phyloP scores from a whole-genome alignment of 2,113 vertebrate genomes.

The Nothobranchius furzeri region DNA sequence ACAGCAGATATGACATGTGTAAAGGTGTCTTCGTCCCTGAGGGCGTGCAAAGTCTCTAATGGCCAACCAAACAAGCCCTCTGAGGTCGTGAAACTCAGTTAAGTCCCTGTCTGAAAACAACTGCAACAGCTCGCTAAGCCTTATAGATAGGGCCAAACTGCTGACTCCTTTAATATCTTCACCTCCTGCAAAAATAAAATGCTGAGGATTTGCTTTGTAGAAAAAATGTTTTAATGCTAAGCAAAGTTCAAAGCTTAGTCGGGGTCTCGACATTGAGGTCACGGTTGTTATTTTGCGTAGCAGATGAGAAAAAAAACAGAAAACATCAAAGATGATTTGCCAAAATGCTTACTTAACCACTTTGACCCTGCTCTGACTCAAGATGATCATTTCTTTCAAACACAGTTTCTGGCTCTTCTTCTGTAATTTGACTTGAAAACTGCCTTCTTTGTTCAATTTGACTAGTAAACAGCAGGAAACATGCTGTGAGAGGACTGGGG shows the following conservation, averaged over 20 bases:
- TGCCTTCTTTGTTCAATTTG: background rate
- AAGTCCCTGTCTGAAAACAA: constrained; percentile 40
- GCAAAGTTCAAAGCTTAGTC: background rate
- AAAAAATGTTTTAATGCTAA: constrained; percentile 8
- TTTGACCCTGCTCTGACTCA: background rate
- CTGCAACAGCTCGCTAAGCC: constrained; percentile 48
- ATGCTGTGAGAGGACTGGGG: background rate
- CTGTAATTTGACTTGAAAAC: background rate
- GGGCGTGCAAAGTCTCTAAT: constrained; percentile 9
- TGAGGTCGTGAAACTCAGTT: constrained; percentile 31
- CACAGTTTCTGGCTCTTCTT: background rate
- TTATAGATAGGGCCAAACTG: constrained; percentile 39
- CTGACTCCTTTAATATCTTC: constrained; percentile 54
- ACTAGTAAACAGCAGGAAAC: background rate
- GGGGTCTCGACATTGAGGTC: background rate
- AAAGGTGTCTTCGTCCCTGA: constrained; percentile 23
- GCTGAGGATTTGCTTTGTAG: constrained; percentile 37
- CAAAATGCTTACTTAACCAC: background rate
- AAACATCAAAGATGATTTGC: background rate
- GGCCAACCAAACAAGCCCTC: constrained; percentile 13
- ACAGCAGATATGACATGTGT: constrained; percentile 35
- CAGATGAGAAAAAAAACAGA: background rate
- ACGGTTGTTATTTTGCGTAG: background rate
- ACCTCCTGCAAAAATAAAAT: constrained; percentile 38
- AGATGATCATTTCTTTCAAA: background rate